Evolutionary conservation across 2,888 invertebrate genomes (phyloP).

Genomic region (Melanophora roralis): DNA sequence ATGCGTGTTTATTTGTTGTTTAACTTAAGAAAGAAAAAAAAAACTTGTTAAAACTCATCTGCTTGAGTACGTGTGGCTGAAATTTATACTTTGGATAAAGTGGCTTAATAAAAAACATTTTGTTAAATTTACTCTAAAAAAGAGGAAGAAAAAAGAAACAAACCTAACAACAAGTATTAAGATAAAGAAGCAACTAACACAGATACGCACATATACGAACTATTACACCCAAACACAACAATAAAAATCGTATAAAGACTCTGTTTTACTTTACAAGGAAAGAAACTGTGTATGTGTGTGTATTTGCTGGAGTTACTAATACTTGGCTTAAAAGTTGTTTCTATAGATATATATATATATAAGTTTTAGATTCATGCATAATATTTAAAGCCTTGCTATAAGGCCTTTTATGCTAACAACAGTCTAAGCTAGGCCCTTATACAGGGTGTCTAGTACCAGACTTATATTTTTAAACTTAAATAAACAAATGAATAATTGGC

Average conservation of each 20-base stretch:
- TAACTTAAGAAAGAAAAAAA: neutral
- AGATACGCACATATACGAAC: too few relatives aligned
- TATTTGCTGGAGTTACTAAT: neutral
- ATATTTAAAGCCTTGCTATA: too few relatives aligned
- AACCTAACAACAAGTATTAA: slow-evolving; percentile 63
- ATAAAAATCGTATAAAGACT: too few relatives aligned
- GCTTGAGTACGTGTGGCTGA: neutral
- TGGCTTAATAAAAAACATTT: slow-evolving; percentile 67
- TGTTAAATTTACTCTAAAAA: slow-evolving; percentile 66
- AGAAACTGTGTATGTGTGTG: neutral
- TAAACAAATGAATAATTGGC: too few relatives aligned
- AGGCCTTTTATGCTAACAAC: too few relatives aligned
- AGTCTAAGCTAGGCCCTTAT: too few relatives aligned
- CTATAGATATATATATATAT: too few relatives aligned
- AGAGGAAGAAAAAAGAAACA: too few relatives aligned
- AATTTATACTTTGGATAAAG: slow-evolving; percentile 52
- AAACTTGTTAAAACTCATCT: slow-evolving; percentile 11
- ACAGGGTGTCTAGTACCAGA: too few relatives aligned
- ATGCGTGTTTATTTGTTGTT: slow-evolving; percentile 2
- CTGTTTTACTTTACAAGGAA: too few relatives aligned
- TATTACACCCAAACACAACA: neutral
- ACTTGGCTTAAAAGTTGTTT: neutral
- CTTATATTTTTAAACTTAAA: too few relatives aligned
- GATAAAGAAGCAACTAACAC: slow-evolving; percentile 29
- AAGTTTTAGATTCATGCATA: too few relatives aligned